Evolutionary conservation across 1,140 invertebrate species (phyloP), one percentile per base, ranked within the genome.

Genomic region (Drosophila funebris): DNA sequence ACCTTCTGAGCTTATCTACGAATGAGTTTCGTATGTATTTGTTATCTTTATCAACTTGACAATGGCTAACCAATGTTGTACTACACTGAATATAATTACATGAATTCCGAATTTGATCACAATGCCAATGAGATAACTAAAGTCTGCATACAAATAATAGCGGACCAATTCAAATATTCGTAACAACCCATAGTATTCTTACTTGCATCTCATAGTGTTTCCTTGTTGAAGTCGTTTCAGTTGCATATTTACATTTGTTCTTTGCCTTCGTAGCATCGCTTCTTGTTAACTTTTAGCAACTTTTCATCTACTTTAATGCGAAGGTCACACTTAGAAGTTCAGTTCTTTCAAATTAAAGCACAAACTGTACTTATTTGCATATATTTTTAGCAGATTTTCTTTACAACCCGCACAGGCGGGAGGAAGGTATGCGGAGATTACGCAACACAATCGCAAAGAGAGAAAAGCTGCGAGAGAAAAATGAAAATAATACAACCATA

Each of bases 401-500:
- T 58, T 66, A 62, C 27, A 67, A 52, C 48, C 56, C 36, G 14
- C 24, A 18, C 14, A n/a, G 24, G 39, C 33, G 20, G 43, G 57
- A 27, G 16, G 20, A 67, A 76, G 43, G 52, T 67, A 74, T 52
- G 62, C 63, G 29, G 56, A 56, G 80, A 84, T 82, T 82, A 82
- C 56, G 78, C 82, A 74, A 82, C 53, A 70, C 48, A 81, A 82
- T 70, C 68, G 22, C 29, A 82, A 62, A 33, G 43, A 58, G 16
- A 18, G 14, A 43, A 48, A 57, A 57, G 18, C 24, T 22, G 48
- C 41, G 14, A 41, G 37, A 36, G 44, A 31, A 60, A 78, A 69
- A 66, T 37, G 67, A 62, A 76, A 77, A 77, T 85, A 84, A 76
- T 85, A 85, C 80, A 87, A 81, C 62, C 75, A 87, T 87, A 85